Percentiles rank a stretch among this genome's conserved stretches.
Conservation (phyloP, 1,140 invertebrate genomes). For the Bicyclus anynana region DNA sequence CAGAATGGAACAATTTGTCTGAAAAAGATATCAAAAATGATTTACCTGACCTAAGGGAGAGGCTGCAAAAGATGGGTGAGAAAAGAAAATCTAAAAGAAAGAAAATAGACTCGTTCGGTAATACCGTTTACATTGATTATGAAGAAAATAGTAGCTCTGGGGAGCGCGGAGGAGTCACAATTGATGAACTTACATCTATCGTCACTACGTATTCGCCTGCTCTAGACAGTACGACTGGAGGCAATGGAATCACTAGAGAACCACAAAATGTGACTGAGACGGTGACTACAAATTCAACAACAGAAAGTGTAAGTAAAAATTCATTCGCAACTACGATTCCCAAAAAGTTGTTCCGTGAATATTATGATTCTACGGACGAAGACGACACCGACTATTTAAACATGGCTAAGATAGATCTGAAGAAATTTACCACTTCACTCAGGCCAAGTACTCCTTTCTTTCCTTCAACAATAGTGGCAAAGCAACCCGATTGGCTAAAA, state of each 20-base stretch:
- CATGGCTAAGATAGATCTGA: constrained; percentile 56
- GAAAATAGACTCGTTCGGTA: constrained; percentile 51
- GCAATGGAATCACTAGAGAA: not conserved
- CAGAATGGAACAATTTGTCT: constrained; percentile 44
- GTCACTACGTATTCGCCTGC: constrained; percentile 6
- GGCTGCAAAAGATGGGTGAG: constrained; percentile 63
- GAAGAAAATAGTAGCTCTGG: constrained; percentile 48
- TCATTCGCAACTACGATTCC: constrained; percentile 9
- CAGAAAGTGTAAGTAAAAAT: constrained; percentile 4
- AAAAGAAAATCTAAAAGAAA: constrained; percentile 62
- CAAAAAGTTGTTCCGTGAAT: constrained; percentile 35
- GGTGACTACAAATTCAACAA: constrained; percentile 1
- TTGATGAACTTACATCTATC: constrained; percentile 19
- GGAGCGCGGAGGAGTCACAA: constrained; percentile 30
- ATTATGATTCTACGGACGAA: constrained; percentile 54
- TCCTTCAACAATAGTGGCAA: not conserved
- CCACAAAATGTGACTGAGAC: constrained; percentile 3
- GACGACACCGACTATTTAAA: constrained; percentile 56
- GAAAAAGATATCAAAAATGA: constrained; percentile 51
- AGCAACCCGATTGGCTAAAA: constrained; percentile 13
- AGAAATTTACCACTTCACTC: constrained; percentile 43
- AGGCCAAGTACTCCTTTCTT: constrained; percentile 15
- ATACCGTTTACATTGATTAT: constrained; percentile 56
- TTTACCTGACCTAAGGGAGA: constrained; percentile 51
- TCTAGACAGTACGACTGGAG: not conserved